Percentiles rank a stretch among this genome's conserved stretches.
Evolutionary conservation across 2,113 vertebrate genomes (phyloP).

Genomic region (Hystrix cristata): DNA sequence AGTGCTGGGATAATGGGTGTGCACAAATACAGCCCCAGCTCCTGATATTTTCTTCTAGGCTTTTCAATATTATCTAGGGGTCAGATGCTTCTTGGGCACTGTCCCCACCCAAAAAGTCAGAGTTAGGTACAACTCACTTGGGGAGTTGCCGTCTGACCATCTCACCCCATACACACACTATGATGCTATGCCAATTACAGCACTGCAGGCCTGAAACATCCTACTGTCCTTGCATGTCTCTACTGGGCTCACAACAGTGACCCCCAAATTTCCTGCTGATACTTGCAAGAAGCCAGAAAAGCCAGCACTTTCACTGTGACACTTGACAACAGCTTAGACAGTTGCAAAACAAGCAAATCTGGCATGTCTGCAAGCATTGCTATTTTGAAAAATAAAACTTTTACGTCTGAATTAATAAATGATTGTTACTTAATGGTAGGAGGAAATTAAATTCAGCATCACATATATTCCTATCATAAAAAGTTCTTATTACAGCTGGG

Average conservation of each 20-base stretch:
- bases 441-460: neutral
- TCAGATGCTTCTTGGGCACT: neutral
- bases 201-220: neutral
- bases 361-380: neutral
- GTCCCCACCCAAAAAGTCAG: neutral
- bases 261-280: neutral
- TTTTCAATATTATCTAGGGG: neutral
- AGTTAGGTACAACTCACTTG: neutral
- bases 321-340: neutral
- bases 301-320: neutral
- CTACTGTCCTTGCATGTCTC: neutral
- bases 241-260: neutral
- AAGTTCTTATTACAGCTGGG: too few relatives aligned
- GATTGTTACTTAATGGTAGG: neutral
- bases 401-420: neutral
- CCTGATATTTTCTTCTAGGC: neutral
- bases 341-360: neutral
- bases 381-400: neutral
- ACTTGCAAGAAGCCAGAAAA: neutral
- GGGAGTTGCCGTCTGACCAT: neutral
- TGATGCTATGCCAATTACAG: neutral
- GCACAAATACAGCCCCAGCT: neutral
- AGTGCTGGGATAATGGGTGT: neutral
- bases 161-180: neutral
- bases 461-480: too few relatives aligned